Base-by-base conservation (phyloP, 1,140 invertebrate species). In the Sarcophaga bullata region DNA sequence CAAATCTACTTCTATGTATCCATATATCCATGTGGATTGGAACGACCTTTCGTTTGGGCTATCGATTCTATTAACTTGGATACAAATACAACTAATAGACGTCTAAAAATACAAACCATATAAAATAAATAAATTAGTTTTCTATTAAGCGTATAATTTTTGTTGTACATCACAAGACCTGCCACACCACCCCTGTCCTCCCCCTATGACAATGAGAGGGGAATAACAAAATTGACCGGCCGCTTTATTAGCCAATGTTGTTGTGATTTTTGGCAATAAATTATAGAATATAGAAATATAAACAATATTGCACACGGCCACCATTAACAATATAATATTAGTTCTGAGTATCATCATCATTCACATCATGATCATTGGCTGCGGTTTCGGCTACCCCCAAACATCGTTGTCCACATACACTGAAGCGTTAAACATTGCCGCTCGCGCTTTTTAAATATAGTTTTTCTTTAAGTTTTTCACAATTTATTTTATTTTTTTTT, bases 291-390 rank as follows among this genome's bases (percentile, higher is more conserved):
- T 81, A 76, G 62, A 82, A 82, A 89, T 89, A 88, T 89, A 89
- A 89, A 89, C 88, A 89, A 89, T 89, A 89, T 89, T 89, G 88
- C 88, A 89, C 88, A 89, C 88, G 88, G 88, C 83, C 88, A 86
- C 88, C 82, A 85, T 52, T 58, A 84, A 72, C 62, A 17, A 8
- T 58, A n/a, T 47, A 76, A 76, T 76, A 76, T 46, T 13, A 84
- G 11, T 76, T 47, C 47, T 47, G 73, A 76, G 8, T 25, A 48
- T 49, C n/a, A 80, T 13, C 78, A 80, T 58, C 78, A 54, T 37
- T 37, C 8, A 25, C 10, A 80, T 10, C 25, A 50, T 62, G 5
- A 80, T 78, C 49, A 50, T 75, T 13, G 13, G 50, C 17, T 11
- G 13, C 17, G 25, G 6, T 25, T 19, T 25, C 62, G 62, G 6